Evolutionary conservation across 2,113 vertebrate genomes (phyloP).

Genomic region (Hippolais icterina): DNA sequence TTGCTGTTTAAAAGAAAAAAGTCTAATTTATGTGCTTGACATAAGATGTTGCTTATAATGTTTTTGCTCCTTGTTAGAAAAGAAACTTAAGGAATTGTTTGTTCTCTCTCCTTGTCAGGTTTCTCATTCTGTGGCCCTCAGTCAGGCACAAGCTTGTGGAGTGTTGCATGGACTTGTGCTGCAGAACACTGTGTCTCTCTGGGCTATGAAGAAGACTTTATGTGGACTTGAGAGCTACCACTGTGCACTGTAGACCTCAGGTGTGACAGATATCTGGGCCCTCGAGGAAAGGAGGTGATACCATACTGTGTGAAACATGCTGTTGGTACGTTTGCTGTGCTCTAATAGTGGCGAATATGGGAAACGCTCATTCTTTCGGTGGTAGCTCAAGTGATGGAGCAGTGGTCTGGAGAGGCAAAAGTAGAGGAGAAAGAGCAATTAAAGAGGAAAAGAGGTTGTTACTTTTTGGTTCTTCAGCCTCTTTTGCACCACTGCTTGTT

Average conservation of each 20-base stretch:
- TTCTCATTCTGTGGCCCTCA: neutral
- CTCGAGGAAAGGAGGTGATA: neutral
- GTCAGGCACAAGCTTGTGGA: neutral
- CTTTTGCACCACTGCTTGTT: neutral
- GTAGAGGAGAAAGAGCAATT: neutral
- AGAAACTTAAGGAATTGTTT: neutral
- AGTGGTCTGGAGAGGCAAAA: neutral
- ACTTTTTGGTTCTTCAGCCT: neutral
- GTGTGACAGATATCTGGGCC: neutral
- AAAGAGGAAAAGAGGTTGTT: neutral
- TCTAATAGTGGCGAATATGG: neutral
- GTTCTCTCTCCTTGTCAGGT: neutral
- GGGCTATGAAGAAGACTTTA: neutral
- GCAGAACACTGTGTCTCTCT: neutral
- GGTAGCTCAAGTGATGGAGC: neutral
- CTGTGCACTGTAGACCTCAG: neutral
- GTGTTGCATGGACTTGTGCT: neutral
- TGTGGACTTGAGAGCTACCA: neutral
- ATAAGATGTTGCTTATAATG: neutral
- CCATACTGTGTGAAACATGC: neutral
- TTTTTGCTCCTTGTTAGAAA: neutral
- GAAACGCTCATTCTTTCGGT: accelerated
- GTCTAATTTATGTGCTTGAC: neutral
- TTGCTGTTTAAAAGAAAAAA: neutral
- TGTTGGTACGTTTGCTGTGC: neutral